Conservation (phyloP, 2,797 vertebrate genomes). For the Pangasius krempfi region DNA sequence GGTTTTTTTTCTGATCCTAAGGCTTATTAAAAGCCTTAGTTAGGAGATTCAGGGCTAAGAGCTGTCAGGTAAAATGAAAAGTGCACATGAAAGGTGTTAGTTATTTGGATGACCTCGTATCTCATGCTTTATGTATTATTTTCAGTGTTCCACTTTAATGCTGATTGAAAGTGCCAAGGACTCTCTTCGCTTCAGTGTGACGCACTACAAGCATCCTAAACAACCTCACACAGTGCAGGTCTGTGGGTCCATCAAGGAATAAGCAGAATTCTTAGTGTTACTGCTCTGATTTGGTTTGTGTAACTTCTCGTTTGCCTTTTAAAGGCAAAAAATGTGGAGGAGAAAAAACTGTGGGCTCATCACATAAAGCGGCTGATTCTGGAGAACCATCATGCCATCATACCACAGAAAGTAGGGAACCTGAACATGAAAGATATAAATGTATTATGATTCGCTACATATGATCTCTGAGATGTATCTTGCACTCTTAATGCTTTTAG, state of each 20-base stretch:
- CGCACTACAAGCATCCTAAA: slow-evolving; percentile 93
- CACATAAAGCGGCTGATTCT: slow-evolving; percentile 96
- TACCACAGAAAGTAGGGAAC: slow-evolving; percentile 87
- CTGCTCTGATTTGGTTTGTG: neutral
- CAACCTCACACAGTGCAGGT: slow-evolving; percentile 95
- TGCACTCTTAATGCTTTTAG: slow-evolving; percentile 67
- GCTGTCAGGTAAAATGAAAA: neutral
- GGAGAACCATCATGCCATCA: slow-evolving; percentile 91
- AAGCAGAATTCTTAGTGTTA: neutral
- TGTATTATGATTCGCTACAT: neutral
- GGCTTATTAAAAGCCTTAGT: neutral
- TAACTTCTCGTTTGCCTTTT: neutral
- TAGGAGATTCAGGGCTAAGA: neutral
- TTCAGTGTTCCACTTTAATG: slow-evolving; percentile 93
- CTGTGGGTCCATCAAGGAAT: slow-evolving; percentile 48
- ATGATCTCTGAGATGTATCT: neutral
- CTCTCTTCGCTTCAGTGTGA: slow-evolving; percentile 91
- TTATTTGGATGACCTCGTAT: neutral
- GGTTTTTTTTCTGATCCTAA: neutral
- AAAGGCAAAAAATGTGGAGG: slow-evolving; percentile 88
- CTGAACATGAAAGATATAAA: neutral
- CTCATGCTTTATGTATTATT: slow-evolving; percentile 40
- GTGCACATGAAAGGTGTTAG: neutral
- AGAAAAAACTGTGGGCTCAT: slow-evolving; percentile 92
- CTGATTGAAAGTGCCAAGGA: slow-evolving; percentile 92